Percentiles rank a stretch among this genome's conserved stretches.
phyloP scores from a whole-genome alignment of 2,888 invertebrate genomes.

The Ctenicera cuprea region DNA sequence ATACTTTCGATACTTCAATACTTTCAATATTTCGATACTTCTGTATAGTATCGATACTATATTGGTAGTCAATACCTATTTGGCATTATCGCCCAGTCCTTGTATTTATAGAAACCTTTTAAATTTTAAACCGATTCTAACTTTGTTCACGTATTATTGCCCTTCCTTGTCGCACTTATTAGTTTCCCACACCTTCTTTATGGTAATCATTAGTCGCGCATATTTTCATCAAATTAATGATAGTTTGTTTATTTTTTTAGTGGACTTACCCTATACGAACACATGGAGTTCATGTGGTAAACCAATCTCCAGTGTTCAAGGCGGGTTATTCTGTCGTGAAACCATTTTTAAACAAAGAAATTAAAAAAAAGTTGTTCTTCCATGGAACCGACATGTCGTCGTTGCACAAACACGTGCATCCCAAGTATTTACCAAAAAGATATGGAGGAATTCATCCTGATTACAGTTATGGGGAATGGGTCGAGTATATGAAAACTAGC shows the following conservation, averaged over 20 bases:
- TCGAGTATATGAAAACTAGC: slow-evolving; percentile 78
- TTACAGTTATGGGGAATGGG: slow-evolving; percentile 84
- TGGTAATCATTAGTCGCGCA: too few relatives aligned
- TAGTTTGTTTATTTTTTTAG: slow-evolving; percentile 71
- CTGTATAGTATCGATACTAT: too few relatives aligned
- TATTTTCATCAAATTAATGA: too few relatives aligned
- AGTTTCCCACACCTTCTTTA: too few relatives aligned
- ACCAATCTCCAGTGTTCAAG: slow-evolving; percentile 89
- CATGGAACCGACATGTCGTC: slow-evolving; percentile 83
- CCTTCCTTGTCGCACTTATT: too few relatives aligned
- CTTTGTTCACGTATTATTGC: too few relatives aligned
- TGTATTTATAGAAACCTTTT: too few relatives aligned
- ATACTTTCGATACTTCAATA: too few relatives aligned
- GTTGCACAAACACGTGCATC: slow-evolving; percentile 84
- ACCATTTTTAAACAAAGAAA: slow-evolving; percentile 81
- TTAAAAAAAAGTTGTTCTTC: slow-evolving; percentile 79
- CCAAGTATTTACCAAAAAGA: slow-evolving; percentile 81
- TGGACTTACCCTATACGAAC: slow-evolving; percentile 85
- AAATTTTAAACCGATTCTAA: too few relatives aligned
- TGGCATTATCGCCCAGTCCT: too few relatives aligned
- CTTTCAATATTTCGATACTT: too few relatives aligned
- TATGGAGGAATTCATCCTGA: slow-evolving; percentile 81
- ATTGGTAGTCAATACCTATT: too few relatives aligned
- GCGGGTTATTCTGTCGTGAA: slow-evolving; percentile 86
- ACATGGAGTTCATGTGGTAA: slow-evolving; percentile 85